phyloP scores from a whole-genome alignment of 1,140 invertebrate species.

The Zelostemma sp. region DNA sequence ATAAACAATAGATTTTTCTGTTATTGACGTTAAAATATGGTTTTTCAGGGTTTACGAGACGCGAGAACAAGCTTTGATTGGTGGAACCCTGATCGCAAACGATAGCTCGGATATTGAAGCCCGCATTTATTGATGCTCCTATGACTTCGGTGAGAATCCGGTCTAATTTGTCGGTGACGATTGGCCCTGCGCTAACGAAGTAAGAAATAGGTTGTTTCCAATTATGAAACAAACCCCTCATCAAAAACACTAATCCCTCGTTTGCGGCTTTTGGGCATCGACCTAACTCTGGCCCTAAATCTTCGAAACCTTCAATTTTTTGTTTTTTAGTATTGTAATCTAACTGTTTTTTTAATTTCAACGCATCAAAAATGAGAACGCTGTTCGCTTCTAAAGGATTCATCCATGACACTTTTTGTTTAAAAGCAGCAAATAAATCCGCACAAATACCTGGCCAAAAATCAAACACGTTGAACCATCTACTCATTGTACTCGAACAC shows the following conservation, averaged over 20 bases:
- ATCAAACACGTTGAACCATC: background rate
- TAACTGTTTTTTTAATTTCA: constrained; percentile 5
- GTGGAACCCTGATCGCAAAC: constrained; percentile 4
- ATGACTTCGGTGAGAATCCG: constrained; percentile 2
- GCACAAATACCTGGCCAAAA: background rate
- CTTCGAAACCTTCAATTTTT: constrained; percentile 1
- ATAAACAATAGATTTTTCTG: constrained; percentile 10
- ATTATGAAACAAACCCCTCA: background rate
- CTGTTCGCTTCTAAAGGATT: background rate
- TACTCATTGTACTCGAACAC: background rate
- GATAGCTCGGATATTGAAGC: constrained; percentile 1
- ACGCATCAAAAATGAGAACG: constrained; percentile 2
- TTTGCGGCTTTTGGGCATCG: background rate
- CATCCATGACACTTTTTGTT: background rate
- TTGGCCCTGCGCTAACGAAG: background rate
- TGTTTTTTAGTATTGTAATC: background rate
- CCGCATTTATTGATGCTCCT: too few relatives aligned
- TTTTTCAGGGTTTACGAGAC: background rate
- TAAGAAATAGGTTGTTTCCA: constrained; percentile 21
- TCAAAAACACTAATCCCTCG: constrained; percentile 13
- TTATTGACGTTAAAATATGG: constrained; percentile 8
- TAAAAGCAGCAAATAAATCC: background rate
- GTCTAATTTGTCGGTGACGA: background rate
- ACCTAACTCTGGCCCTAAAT: background rate
- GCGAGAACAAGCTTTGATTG: background rate